These are phyloP conservation scores for Panagrolaimus sp. DNA, from an alignment of 1,140 invertebrate genomes.

Conservation along the genomic window DNA sequence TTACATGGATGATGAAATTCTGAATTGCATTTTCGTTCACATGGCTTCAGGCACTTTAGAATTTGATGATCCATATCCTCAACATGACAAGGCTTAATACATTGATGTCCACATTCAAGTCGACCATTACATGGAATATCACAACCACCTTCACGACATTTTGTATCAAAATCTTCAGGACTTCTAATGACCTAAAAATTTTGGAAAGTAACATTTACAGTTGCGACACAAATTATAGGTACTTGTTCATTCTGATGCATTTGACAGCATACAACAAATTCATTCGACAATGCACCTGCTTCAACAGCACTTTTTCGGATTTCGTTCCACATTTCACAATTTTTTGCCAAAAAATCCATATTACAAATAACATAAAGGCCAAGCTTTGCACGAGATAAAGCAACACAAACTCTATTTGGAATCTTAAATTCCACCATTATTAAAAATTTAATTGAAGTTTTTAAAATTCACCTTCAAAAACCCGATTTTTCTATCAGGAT, in stretches of 20 bases:
- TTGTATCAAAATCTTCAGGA: constrained; percentile 30
- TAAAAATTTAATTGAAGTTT: no score
- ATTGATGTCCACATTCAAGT: constrained; percentile 30
- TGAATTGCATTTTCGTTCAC: constrained; percentile 23
- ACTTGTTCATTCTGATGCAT: no score
- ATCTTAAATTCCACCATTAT: constrained; percentile 54
- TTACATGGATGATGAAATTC: constrained; percentile 31
- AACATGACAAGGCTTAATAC: constrained; percentile 28
- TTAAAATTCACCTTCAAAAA: constrained; percentile 65
- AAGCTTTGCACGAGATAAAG: constrained; percentile 68
- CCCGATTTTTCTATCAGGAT: constrained; percentile 69
- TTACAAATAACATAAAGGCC: constrained; percentile 71
- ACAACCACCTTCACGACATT: constrained; percentile 34
- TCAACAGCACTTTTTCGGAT: constrained; percentile 51
- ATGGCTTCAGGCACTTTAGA: constrained; percentile 14
- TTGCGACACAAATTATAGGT: no score
- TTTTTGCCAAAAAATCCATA: constrained; percentile 64
- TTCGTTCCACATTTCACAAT: constrained; percentile 61
- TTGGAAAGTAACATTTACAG: constrained; percentile 59
- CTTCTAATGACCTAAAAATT: constrained; percentile 24
- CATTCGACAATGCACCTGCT: background rate
- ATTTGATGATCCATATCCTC: constrained; percentile 17
- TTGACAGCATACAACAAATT: constrained; percentile 21
- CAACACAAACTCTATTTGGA: constrained; percentile 66
- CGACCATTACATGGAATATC: constrained; percentile 21